Percentiles rank a stretch among this genome's conserved stretches.
These are phyloP conservation scores for Peromyscus polionotus DNA, from an alignment of 2,113 vertebrate species.

Conservation along the genomic window DNA sequence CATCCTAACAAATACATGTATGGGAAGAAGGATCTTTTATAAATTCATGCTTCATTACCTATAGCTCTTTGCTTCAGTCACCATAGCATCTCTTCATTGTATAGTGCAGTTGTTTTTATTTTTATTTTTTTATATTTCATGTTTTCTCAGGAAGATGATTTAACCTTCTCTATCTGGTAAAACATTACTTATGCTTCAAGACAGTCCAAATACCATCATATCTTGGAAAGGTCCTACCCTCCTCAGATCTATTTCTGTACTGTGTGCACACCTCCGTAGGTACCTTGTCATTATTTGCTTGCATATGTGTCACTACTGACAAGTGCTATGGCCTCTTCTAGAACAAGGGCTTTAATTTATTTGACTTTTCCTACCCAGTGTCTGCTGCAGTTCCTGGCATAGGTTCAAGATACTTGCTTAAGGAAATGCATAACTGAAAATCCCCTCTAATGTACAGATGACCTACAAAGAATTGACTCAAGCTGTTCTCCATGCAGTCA, in stretches of 20 bases:
- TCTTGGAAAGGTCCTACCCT: slow-evolving; percentile 5
- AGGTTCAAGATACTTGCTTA: slow-evolving; percentile 43
- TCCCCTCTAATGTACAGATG: background rate
- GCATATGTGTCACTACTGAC: background rate
- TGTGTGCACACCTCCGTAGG: background rate
- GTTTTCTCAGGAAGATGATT: background rate
- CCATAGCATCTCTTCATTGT: background rate
- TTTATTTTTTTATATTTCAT: background rate
- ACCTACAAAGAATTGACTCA: background rate
- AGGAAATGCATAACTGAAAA: background rate
- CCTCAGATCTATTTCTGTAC: background rate
- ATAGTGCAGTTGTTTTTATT: background rate
- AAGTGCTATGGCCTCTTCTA: slow-evolving; percentile 12
- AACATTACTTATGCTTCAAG: background rate
- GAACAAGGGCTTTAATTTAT: slow-evolving; percentile 39
- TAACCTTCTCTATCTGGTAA: background rate
- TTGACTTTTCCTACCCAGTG: background rate
- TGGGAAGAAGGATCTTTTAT: background rate
- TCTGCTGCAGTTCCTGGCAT: slow-evolving; percentile 34
- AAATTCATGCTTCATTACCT: background rate
- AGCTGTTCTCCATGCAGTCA: background rate
- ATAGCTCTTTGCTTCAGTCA: background rate
- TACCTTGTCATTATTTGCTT: slow-evolving; percentile 7
- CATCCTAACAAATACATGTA: background rate
- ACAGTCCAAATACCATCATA: background rate